These are phyloP conservation scores for Amyelois transitella DNA, from an alignment of 1,140 invertebrate genomes.

Conservation along the genomic window DNA sequence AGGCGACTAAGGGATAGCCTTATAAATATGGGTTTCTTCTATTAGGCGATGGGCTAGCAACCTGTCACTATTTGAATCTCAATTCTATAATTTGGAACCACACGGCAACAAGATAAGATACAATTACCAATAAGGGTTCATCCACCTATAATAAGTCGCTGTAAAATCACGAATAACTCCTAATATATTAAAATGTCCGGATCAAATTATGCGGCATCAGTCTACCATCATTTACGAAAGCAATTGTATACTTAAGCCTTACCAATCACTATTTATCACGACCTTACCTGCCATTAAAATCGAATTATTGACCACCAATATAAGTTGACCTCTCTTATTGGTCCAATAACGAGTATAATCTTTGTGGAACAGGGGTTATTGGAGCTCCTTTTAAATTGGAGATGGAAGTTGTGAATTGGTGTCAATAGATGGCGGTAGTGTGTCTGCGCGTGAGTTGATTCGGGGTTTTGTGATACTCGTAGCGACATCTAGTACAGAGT, in stretches of 20 bases:
- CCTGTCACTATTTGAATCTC: no score
- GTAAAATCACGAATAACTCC: not conserved
- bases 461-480: conserved; percentile 4
- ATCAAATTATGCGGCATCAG: conserved; percentile 44
- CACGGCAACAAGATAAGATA: not conserved
- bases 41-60: no score
- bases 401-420: not conserved
- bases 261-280: conserved; percentile 40
- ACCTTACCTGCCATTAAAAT: conserved; percentile 50
- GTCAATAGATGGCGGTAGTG: conserved; percentile 26
- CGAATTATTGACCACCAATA: conserved; percentile 41
- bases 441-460: conserved; percentile 27
- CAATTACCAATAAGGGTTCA: not conserved
- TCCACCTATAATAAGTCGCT: not conserved
- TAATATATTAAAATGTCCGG: conserved; percentile 13
- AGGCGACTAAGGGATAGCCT: no score
- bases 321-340: conserved; percentile 8
- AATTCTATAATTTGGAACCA: not conserved
- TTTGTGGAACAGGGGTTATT: conserved; percentile 7
- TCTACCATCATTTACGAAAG: conserved; percentile 54
- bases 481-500: conserved; percentile 43
- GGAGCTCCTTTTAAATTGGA: conserved; percentile 19
- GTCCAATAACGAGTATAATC: no score
- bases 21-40: no score
- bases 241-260: conserved; percentile 39